Conservation (phyloP, 2,888 invertebrate species). For the Chrysotoxum bicinctum region DNA sequence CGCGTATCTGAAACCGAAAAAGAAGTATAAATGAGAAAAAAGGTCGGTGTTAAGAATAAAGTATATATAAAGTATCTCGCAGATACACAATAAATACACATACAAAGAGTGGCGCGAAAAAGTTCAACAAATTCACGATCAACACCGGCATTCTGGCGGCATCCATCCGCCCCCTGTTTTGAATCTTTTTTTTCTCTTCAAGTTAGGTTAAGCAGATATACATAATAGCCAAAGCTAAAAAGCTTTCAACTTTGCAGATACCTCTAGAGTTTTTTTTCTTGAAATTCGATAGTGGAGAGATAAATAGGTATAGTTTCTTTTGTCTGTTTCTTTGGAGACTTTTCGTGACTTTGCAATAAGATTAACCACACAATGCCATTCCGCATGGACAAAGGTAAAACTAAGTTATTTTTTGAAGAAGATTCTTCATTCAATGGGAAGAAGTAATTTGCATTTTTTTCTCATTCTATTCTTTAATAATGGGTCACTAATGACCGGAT, state of each 20-base stretch:
- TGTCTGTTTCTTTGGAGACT: conserved; percentile 20
- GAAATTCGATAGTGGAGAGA: conserved; percentile 18
- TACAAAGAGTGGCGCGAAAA: conserved; percentile 39
- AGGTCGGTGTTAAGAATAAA: conserved; percentile 62
- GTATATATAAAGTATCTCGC: conserved; percentile 24
- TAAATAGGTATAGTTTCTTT: conserved; percentile 3
- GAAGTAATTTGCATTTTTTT: conserved; percentile 27
- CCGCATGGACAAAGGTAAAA: conserved; percentile 32
- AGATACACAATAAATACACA: conserved; percentile 2
- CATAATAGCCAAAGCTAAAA: conserved; percentile 20
- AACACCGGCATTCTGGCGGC: conserved; percentile 42
- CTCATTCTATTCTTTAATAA: conserved; percentile 32
- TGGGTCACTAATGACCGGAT: conserved; percentile 67
- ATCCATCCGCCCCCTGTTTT: conserved; percentile 21
- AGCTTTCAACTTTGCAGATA: conserved; percentile 36
- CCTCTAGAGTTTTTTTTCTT: conserved; percentile 29
- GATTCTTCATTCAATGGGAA: conserved; percentile 47
- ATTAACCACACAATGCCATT: conserved; percentile 23
- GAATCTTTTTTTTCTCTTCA: background rate
- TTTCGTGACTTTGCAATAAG: conserved; percentile 23
- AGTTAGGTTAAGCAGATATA: conserved; percentile 38
- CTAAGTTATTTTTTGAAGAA: conserved; percentile 48
- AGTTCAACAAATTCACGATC: conserved; percentile 71
- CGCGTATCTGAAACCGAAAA: conserved; percentile 71
- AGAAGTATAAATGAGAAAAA: conserved; percentile 64